Evolutionary conservation across 1,140 invertebrate genomes (phyloP).

Genomic region (Drosophila yakuba): DNA sequence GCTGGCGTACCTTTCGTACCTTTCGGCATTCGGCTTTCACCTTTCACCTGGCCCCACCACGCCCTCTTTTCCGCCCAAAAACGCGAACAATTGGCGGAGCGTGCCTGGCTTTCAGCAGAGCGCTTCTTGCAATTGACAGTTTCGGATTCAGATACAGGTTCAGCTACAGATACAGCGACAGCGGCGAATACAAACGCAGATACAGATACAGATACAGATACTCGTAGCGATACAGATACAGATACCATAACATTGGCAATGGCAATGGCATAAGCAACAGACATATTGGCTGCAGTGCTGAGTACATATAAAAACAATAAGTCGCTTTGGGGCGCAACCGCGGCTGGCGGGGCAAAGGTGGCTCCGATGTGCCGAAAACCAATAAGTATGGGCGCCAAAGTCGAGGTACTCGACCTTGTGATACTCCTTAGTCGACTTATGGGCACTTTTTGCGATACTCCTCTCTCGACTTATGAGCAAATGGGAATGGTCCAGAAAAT

Average conservation of each 20-base stretch:
- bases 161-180: constrained; percentile 4
- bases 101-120: constrained; percentile 28
- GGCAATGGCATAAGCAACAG: neutral
- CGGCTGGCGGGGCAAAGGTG: neutral
- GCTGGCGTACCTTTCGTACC: neutral
- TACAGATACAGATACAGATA: constrained; percentile 3
- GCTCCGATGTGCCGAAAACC: constrained; percentile 30
- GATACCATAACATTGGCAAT: constrained; percentile 1
- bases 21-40: neutral
- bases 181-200: constrained; percentile 32
- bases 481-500: too few relatives aligned
- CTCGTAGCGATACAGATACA: neutral
- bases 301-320: constrained; percentile 81
- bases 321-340: constrained; percentile 25
- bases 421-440: neutral
- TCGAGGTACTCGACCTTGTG: neutral
- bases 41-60: neutral
- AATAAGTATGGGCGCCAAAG: neutral
- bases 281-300: constrained; percentile 31
- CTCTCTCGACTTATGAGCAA: neutral
- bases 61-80: neutral
- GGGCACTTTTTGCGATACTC: neutral
- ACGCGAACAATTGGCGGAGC: constrained; percentile 11
- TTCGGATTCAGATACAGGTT: constrained; percentile 21
- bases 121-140: constrained; percentile 57